These are phyloP conservation scores for Aleiodes testaceus DNA, from an alignment of 2,888 invertebrate genomes.

Conservation along the genomic window DNA sequence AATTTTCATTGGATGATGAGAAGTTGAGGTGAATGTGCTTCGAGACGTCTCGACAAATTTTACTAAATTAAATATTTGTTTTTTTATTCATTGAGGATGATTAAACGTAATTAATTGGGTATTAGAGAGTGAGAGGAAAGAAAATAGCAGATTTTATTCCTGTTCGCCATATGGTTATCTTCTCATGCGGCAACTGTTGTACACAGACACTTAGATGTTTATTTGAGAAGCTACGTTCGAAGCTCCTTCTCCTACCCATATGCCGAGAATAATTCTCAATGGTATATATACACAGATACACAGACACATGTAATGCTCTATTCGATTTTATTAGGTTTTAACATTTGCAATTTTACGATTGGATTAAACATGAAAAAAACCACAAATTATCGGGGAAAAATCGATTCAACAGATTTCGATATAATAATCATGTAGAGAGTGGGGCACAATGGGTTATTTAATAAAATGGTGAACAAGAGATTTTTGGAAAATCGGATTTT, in stretches of 20 bases:
- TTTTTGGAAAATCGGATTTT: no score
- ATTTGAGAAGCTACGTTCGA: conserved; percentile 68
- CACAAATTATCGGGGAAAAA: background rate
- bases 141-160: conserved; percentile 56
- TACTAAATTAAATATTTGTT: background rate
- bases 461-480: no score
- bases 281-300: conserved; percentile 58
- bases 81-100: background rate
- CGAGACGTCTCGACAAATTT: background rate
- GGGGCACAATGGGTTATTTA: no score
- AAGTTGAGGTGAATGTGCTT: background rate
- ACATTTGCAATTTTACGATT: conserved; percentile 54
- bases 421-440: conserved; percentile 6
- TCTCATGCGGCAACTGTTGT: conserved; percentile 64
- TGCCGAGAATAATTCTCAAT: conserved; percentile 66
- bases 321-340: conserved; percentile 72
- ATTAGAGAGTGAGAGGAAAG: background rate
- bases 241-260: conserved; percentile 61
- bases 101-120: background rate
- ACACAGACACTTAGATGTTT: conserved; percentile 69
- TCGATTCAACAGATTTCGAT: conserved; percentile 9
- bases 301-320: conserved; percentile 57
- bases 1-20: no score
- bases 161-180: conserved; percentile 70
- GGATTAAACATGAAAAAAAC: conserved; percentile 21